These are phyloP conservation scores for Cheilosia urbana DNA, from an alignment of 2,888 invertebrate species.

Conservation along the genomic window DNA sequence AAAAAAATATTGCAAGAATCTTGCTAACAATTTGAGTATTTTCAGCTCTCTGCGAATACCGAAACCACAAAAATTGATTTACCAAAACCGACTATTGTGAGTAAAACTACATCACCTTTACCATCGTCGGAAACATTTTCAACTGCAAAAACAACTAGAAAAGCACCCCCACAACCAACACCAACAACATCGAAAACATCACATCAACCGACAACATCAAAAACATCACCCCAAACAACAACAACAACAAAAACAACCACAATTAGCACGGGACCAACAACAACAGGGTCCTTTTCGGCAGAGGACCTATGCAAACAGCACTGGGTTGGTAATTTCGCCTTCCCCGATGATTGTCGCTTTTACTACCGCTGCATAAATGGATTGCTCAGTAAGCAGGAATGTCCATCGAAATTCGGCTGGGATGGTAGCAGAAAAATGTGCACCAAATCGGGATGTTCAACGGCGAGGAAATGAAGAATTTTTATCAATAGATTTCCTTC, in stretches of 20 bases:
- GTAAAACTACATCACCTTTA: not conserved
- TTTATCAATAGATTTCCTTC: not conserved
- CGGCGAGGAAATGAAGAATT: not conserved
- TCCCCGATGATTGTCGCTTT: constrained; percentile 36
- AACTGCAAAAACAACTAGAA: not conserved
- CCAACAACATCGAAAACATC: not conserved
- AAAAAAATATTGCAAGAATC: not conserved
- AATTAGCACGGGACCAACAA: not conserved
- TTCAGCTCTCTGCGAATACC: no score
- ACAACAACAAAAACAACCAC: not conserved
- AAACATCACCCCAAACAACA: not conserved
- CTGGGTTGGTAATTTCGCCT: constrained; percentile 26
- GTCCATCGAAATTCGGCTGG: constrained; percentile 48
- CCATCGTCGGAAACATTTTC: not conserved
- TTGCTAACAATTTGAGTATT: no score
- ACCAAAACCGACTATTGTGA: not conserved
- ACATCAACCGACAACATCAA: not conserved
- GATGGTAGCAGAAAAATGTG: constrained; percentile 33
- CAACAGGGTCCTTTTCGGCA: no score
- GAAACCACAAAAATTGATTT: not conserved
- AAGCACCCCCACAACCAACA: not conserved
- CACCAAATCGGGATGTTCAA: constrained; percentile 17
- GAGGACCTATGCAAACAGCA: constrained; percentile 20
- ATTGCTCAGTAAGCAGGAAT: constrained; percentile 8
- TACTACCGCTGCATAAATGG: constrained; percentile 56